Evolutionary conservation across 2,113 vertebrate genomes (phyloP).

Genomic region (Campylomormyrus numenius): DNA sequence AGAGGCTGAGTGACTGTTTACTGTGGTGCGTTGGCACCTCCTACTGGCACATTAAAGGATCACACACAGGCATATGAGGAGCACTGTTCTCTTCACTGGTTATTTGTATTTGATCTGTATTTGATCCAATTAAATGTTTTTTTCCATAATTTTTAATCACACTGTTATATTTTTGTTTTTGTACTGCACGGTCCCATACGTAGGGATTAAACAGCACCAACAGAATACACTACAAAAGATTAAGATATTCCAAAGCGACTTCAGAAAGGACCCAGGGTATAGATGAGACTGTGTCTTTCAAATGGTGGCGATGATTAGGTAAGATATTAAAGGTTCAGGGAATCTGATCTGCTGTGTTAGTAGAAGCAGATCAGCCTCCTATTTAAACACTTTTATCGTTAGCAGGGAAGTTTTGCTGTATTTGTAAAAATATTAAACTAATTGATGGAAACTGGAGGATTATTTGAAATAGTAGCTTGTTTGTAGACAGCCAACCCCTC

Average conservation of each 20-base stretch:
- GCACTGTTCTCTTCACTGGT: background rate
- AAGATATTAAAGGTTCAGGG: background rate
- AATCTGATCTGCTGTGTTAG: background rate
- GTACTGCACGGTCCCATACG: background rate
- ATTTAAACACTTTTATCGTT: background rate
- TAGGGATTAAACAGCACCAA: background rate
- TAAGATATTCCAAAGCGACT: background rate
- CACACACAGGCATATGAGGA: background rate
- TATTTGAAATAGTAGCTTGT: background rate
- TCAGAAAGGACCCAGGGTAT: background rate
- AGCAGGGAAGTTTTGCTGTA: background rate
- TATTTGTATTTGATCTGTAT: conserved; percentile 5
- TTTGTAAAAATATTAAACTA: background rate
- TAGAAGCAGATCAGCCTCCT: background rate
- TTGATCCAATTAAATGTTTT: conserved; percentile 11
- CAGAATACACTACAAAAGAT: background rate
- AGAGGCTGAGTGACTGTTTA: background rate
- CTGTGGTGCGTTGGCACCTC: background rate
- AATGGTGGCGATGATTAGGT: background rate
- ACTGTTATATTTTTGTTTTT: background rate
- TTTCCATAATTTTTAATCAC: conserved; percentile 5
- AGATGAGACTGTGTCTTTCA: background rate
- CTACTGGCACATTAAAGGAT: background rate
- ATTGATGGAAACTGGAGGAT: background rate
- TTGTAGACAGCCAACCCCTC: background rate